Conservation (phyloP, 2,797 vertebrate genomes). For the Sebastes vulpes region DNA sequence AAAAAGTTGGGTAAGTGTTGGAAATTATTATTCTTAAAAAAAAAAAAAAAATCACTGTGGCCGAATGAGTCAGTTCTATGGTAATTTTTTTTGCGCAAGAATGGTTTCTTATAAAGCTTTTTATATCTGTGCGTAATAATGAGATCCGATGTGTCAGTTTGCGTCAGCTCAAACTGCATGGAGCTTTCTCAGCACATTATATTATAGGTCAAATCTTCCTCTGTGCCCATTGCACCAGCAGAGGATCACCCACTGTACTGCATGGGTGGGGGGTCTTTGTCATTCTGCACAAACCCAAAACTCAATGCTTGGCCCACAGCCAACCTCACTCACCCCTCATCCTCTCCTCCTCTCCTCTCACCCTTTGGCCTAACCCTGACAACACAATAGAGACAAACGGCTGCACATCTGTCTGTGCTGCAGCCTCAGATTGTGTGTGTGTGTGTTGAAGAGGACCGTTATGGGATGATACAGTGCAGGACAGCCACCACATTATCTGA, state of each 20-base stretch:
- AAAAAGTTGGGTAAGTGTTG: conserved; percentile 90
- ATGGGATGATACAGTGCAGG: conserved; percentile 54
- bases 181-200: conserved; percentile 50
- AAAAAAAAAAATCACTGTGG: neutral
- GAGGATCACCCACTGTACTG: conserved; percentile 41
- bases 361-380: conserved; percentile 38
- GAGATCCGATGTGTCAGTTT: conserved; percentile 58
- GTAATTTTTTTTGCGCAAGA: neutral
- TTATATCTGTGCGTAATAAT: conserved; percentile 20
- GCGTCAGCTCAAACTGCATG: conserved; percentile 54
- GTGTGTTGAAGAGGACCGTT: conserved; percentile 31
- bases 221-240: conserved; percentile 6
- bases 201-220: conserved; percentile 55
- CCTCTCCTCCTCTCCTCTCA: conserved; percentile 13
- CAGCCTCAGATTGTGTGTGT: conserved; percentile 21
- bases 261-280: conserved; percentile 78
- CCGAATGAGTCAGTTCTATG: neutral
- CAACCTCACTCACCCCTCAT: conserved; percentile 39
- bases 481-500: conserved; percentile 51
- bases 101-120: conserved; percentile 11
- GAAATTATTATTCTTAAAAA: neutral
- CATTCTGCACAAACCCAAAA: conserved; percentile 72
- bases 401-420: conserved; percentile 79
- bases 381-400: conserved; percentile 84
- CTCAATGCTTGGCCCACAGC: conserved; percentile 66